Conservation (phyloP, 2,113 vertebrate genomes). For the Asarcornis scutulata region DNA sequence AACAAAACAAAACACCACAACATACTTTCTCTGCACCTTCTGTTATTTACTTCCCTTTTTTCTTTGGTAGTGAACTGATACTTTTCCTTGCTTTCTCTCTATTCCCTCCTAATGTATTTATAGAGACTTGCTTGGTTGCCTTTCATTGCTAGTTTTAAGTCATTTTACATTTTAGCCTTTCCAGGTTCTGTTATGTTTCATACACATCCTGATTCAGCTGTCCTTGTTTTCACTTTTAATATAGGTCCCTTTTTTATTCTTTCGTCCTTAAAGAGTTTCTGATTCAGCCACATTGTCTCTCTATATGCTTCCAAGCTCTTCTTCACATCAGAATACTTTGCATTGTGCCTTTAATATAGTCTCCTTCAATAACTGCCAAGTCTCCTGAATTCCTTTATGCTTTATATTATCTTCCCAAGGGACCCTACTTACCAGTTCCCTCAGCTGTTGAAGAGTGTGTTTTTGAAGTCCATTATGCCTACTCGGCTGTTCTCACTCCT, state of each 20-base stretch:
- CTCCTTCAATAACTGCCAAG: constrained; percentile 56
- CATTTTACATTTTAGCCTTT: constrained; percentile 47
- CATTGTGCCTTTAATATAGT: constrained; percentile 38
- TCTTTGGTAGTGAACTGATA: background rate
- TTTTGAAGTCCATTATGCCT: constrained; percentile 63
- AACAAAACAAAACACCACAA: background rate
- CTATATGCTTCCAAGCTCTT: background rate
- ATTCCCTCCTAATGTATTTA: constrained; percentile 12
- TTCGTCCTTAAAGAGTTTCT: constrained; percentile 35
- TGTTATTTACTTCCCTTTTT: background rate
- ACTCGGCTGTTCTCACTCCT: constrained; percentile 23
- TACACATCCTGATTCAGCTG: background rate
- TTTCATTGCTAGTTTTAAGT: constrained; percentile 18
- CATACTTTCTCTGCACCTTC: background rate
- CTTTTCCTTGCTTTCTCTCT: background rate
- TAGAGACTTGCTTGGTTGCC: background rate
- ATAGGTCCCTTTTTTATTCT: background rate
- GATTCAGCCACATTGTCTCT: constrained; percentile 25
- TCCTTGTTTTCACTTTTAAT: constrained; percentile 40
- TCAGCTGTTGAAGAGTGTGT: constrained; percentile 33
- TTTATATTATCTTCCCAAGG: constrained; percentile 15
- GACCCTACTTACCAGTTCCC: constrained; percentile 25
- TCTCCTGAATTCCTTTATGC: constrained; percentile 44
- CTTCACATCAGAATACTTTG: background rate
- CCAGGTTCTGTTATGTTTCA: constrained; percentile 26